Evolutionary conservation across 2,797 vertebrate species (phyloP), one percentile per base, ranked within the genome.

Genomic region (Mergus octosetaceus): DNA sequence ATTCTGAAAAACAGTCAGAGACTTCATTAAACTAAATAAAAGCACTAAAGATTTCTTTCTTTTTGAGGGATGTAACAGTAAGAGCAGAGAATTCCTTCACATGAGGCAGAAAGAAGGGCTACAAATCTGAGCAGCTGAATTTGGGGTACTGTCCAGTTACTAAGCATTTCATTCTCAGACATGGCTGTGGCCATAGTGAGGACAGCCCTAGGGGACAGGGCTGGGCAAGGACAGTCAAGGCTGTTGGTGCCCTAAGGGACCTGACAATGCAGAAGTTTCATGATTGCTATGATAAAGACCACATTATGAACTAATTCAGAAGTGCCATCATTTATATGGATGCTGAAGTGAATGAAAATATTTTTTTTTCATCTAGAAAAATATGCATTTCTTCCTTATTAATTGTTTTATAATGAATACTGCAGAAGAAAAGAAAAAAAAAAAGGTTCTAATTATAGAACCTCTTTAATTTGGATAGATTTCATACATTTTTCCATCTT

Each of bases 401-500:
- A 90, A 61, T 92, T 93, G 28, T 72, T 84, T 83, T 76, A 69
- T 60, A 84, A 95, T 96, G 85, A 96, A 89, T 95, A 94, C 84
- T 96, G 51, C 70, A 93, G 36, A 47, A 45, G 36, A 91, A 86
- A 43, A 47, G 82, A 43, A 43, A 43, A 91, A 86, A 47, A 49
- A 45, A 92, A 85, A 75, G 25, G 51, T 32, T 79, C 71, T 95
- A 89, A 96, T 94, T 97, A 88, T 90, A 94, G 72, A 82, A 84
- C 66, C 43, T 15, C 68, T 94, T 93, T 95, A 90, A 92, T 95
- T 83, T 94, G 75, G 71, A 83, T 87, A 78, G 54, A 94, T 89
- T 94, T 95, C 68, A 77, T 88, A 87, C n/a, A 90, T 92, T 95
- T 96, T 94, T 93, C 92, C 84, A 90, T 94, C 74, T 88, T 74